These are phyloP conservation scores for Drosophila cardini DNA, from an alignment of 1,140 invertebrate species.

Conservation along the genomic window DNA sequence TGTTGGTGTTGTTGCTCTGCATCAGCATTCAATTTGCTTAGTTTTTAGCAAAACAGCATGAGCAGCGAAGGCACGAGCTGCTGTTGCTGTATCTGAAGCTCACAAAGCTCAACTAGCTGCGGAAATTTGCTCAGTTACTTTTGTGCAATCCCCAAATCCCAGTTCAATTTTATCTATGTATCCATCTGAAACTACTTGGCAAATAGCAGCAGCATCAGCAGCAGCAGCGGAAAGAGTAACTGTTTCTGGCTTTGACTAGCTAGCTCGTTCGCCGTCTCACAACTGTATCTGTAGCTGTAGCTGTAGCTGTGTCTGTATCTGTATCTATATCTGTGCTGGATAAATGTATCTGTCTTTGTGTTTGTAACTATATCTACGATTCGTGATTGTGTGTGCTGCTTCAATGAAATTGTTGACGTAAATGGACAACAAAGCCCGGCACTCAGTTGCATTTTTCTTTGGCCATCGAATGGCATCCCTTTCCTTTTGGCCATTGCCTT, in stretches of 20 bases:
- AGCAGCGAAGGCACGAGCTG: background rate
- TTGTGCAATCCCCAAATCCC: slow-evolving; percentile 81
- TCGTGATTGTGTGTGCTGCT: slow-evolving; percentile 42
- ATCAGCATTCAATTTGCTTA: slow-evolving; percentile 75
- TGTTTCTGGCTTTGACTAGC: background rate
- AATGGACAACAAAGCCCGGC: slow-evolving; percentile 79
- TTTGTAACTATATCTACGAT: slow-evolving; percentile 10
- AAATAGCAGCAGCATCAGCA: slow-evolving; percentile 52
- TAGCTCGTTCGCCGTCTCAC: slow-evolving; percentile 11
- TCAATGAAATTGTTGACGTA: slow-evolving; percentile 79
- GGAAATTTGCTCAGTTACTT: slow-evolving; percentile 83
- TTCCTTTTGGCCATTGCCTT: slow-evolving; percentile 9
- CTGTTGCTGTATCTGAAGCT: slow-evolving; percentile 1
- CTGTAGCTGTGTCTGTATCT: slow-evolving; percentile 7
- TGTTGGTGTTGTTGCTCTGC: slow-evolving; percentile 32
- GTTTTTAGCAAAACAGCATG: slow-evolving; percentile 48
- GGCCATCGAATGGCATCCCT: slow-evolving; percentile 16
- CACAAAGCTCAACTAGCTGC: slow-evolving; percentile 76
- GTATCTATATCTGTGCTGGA: background rate
- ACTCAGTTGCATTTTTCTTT: slow-evolving; percentile 66
- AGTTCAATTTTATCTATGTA: slow-evolving; percentile 83
- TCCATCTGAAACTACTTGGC: slow-evolving; percentile 77
- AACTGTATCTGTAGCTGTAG: slow-evolving; percentile 14
- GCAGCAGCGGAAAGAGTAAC: background rate
- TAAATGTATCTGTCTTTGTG: background rate